Base-by-base conservation (phyloP, 1,140 invertebrate genomes). In the Trichonephila clavata region DNA sequence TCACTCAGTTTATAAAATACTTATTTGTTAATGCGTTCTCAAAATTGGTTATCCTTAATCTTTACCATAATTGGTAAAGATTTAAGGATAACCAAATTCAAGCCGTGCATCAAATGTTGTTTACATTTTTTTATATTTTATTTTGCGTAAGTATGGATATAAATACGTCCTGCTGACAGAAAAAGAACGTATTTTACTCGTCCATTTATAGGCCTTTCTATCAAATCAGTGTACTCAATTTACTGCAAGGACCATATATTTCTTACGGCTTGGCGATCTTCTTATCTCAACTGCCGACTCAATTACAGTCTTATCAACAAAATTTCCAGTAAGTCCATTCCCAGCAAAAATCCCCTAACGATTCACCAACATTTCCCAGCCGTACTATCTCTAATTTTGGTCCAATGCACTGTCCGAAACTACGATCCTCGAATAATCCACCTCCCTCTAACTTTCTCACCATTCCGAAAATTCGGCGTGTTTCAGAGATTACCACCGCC, bases 401-500 rank as follows among this genome's bases (percentile, higher is more conserved):
- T 77, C 32, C 27, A 32, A 77, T 77, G 71, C 71, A 18, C 71
- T 39, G 32, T 27, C 16, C 71, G 2, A 16, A 32, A 27, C 14
- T 14, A 39, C 27, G 63, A 65, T 7, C 63, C 63, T 8, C 24
- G 65, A 10, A n/a, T 68, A 63, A 50, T 32, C 86, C 60, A 60
- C 86, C 63, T 3, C 63, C n/a, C 43, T 7, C 20, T 10, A 50
- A 50, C 84, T 57, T 61, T 24, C 60, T 86, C 57, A 60, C 59
- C 59, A 61, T 50, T 18, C 43, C 20, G 43, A 24, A 59, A 57
- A 43, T n/a, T 88, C 63, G 61, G 63, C 21, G 32, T 24, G 10
- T 88, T 88, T 88, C 20, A 61, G 63, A 88, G 86, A 88, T 88
- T 88, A 61, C 86, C n/a, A 43, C n/a, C 57, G 21, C 63, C 63